Base-by-base conservation (phyloP, 2,113 vertebrate genomes). In the Callopanchax toddi region DNA sequence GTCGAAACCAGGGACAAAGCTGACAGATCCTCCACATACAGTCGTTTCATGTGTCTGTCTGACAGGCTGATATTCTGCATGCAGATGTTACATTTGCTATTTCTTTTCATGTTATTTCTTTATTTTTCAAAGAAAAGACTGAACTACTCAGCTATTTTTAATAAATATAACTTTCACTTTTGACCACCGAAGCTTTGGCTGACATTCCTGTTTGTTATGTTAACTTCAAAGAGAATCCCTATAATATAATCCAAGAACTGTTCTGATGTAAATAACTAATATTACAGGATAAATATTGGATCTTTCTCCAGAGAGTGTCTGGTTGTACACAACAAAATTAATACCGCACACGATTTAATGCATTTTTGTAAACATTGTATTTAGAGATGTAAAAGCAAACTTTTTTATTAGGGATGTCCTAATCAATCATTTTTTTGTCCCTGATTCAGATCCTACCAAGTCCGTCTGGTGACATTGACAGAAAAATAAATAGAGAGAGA, bases 51-150 rank as follows among this genome's bases (percentile, higher is more conserved):
- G 12, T 49, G n/a, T 12, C 8, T 44, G 16, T 29, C 21, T 20
- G 29, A 58, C 42, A 36, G 60, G 18, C 37, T 20, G 16, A 18
- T 20, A 11, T 29, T 40, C 9, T 56, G 25, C 16, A 54, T 55
- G 13, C 6, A 53, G 72, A 52, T 46, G 8, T 57, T 22, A 22
- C 43, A 12, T 67, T 25, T 56, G 17, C 32, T 39, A 20, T 39
- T 68, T 8, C 20, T 67, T 43, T 60, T 66, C 1, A 52, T 55
- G 18, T 4, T 44, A 29, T 75, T 39, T 57, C 51, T 59, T 32
- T 15, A 18, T 62, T 57, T 57, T 25, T 29, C 17, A 10, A 60
- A 55, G 44, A 57, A 71, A 59, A 29, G 9, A 12, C 18, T 34
- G 11, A 32, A 40, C 6, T 0, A 1, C 16, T 5, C 15, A 2